Evolutionary conservation across 2,888 invertebrate genomes (phyloP), one percentile per base, ranked within the genome.

Genomic region (Ischnura elegans): DNA sequence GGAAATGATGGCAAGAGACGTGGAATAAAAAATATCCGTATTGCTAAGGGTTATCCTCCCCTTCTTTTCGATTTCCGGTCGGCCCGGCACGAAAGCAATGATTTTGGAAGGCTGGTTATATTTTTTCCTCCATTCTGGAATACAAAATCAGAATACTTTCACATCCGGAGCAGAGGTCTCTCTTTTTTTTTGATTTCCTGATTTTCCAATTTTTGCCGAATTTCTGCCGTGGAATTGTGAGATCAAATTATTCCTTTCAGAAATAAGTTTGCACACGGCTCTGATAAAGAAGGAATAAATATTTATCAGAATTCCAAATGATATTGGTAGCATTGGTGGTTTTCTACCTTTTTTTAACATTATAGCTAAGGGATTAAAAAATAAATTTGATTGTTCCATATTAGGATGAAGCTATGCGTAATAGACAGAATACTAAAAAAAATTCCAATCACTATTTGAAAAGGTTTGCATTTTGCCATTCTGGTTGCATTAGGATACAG

Each of bases 31-130:
- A 36, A 76, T 13, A 66, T 29, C 10, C 76, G 10, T 16, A 36
- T 3, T 29, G 36, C 66, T 36, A 76, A 29, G 25, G 66, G 66
- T 36, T 76, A 5, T 13, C 10, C 76, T 36, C 76, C 55, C 47
- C 55, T 36, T 21, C 42, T 19, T 90, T 90, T 90, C 90, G 90
- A 90, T 90, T 61, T 90, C 90, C 90, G 61, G 86, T 25, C 43
- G 43, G 1, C 90, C 43, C 61, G 25, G 19, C 90, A 36, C 76
- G 36, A 76, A 10, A 25, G 42, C 21, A 55, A 55, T 87, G 87
- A 87, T 87, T 90, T 61, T 10, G 61, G 25, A 66, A 2, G 19
- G 61, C 61, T 90, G 55, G 19, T 90, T 90, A 66, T 90, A 61
- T 90, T 90, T 90, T 55, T 87, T 87, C 29, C 61, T 8, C 76